A percentile compares a stretch with the other conserved stretches of the same genome.
phyloP scores from a whole-genome alignment of 2,797 vertebrate genomes.

The Centroberyx gerrardi region DNA sequence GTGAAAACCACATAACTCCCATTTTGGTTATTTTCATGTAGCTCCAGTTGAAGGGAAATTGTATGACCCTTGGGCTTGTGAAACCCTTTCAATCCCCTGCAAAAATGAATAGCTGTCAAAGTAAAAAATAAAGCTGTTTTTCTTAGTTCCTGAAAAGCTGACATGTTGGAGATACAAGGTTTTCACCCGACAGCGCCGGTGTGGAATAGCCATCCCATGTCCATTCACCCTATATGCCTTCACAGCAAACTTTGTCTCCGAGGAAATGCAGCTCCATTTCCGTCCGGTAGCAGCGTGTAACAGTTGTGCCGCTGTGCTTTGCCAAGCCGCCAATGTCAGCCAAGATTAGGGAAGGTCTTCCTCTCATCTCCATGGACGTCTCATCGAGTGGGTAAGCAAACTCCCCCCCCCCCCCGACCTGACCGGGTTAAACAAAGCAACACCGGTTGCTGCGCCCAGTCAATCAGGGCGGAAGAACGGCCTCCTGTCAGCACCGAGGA shows the following conservation, averaged over 20 bases:
- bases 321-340: conserved; percentile 83
- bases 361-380: conserved; percentile 78
- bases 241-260: conserved; percentile 37
- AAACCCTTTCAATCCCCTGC: background rate
- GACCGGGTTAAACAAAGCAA: conserved; percentile 81
- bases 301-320: conserved; percentile 33
- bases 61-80: background rate
- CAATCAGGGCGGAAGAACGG: conserved; percentile 75
- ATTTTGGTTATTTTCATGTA: background rate
- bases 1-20: background rate
- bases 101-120: background rate
- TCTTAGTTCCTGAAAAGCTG: background rate
- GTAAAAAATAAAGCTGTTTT: background rate
- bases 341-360: conserved; percentile 83
- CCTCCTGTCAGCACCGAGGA: conserved; percentile 75
- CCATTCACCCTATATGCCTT: conserved; percentile 1
- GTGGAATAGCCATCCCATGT: background rate
- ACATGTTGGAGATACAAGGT: background rate
- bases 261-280: conserved; percentile 38
- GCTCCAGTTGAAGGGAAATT: background rate
- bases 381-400: conserved; percentile 83
- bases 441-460: conserved; percentile 66
- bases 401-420: conserved; percentile 71
- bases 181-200: background rate
- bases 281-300: conserved; percentile 36